Evolutionary conservation across 2,113 vertebrate genomes (phyloP), one percentile per base, ranked within the genome.

Genomic region (Engystomops pustulosus): DNA sequence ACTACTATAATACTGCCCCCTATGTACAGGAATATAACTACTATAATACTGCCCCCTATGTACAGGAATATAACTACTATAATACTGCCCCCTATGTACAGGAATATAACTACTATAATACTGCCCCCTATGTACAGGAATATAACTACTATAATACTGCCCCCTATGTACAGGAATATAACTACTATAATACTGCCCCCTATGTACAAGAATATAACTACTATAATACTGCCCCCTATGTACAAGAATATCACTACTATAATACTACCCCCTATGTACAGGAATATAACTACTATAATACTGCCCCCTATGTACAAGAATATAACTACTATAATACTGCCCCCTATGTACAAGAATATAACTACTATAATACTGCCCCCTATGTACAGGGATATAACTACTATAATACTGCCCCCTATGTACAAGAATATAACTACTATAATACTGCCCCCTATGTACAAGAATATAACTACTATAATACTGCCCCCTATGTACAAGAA

Each of bases 241-340:
- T 53, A n/a, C n/a, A n/a, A n/a, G n/a, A n/a, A n/a, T n/a, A n/a
- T n/a, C n/a, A n/a, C n/a, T n/a, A n/a, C n/a, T n/a, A n/a, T n/a
- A n/a, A n/a, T n/a, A n/a, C n/a, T n/a, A n/a, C n/a, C n/a, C n/a
- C 51, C 51, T 53, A 53, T 53, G 7, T 53, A 53, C 51, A 53
- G n/a, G 51, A 53, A 53, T 53, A 53, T 53, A 53, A 53, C 51
- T 53, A 53, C 51, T 53, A 53, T 53, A 53, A 53, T 53, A 53
- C 20, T 53, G 18, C 51, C 20, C 18, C 15, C 47, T 51, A 53
- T 53, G 7, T 53, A n/a, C n/a, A n/a, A n/a, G n/a, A n/a, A n/a
- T n/a, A n/a, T n/a, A n/a, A n/a, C n/a, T n/a, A n/a, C n/a, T n/a
- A n/a, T n/a, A n/a, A n/a, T n/a, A n/a, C n/a, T n/a, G n/a, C n/a